phyloP scores from a whole-genome alignment of 2,113 vertebrate species.

The Tympanuchus pallidicinctus region DNA sequence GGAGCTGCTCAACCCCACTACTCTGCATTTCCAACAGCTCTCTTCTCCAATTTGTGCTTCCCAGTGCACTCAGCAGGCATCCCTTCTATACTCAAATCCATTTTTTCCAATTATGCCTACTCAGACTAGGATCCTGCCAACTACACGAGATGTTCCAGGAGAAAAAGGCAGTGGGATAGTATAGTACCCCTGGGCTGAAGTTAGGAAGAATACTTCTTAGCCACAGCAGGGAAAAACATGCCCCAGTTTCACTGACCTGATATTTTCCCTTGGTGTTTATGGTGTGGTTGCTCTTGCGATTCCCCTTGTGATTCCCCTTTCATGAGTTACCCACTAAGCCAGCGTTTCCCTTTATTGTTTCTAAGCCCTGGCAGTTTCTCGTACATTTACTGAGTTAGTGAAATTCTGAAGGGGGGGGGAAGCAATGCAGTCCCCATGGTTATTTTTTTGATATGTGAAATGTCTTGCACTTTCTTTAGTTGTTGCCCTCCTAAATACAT shows the following conservation, averaged over 20 bases:
- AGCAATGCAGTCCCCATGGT: background rate
- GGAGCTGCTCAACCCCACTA: background rate
- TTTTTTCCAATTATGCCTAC: background rate
- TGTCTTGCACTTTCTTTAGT: background rate
- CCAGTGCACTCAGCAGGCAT: background rate
- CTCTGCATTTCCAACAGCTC: background rate
- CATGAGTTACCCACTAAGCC: fast-evolving
- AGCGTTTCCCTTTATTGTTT: background rate
- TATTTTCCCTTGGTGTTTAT: background rate
- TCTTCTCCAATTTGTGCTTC: background rate
- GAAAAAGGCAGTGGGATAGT: background rate
- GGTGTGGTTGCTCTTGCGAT: background rate
- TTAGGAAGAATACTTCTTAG: background rate
- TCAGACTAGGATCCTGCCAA: background rate
- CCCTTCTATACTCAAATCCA: background rate
- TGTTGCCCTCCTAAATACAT: background rate
- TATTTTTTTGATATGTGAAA: background rate
- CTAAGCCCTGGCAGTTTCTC: background rate
- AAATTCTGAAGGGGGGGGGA: background rate
- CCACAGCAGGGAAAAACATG: background rate
- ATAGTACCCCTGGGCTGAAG: no score
- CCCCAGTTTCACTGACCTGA: background rate
- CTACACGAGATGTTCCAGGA: background rate
- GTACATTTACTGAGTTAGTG: background rate
- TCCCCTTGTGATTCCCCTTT: background rate